Percentiles rank a stretch among this genome's conserved stretches.
Conservation (phyloP, 2,888 invertebrate genomes). For the Pachycephus smyrnensis region DNA sequence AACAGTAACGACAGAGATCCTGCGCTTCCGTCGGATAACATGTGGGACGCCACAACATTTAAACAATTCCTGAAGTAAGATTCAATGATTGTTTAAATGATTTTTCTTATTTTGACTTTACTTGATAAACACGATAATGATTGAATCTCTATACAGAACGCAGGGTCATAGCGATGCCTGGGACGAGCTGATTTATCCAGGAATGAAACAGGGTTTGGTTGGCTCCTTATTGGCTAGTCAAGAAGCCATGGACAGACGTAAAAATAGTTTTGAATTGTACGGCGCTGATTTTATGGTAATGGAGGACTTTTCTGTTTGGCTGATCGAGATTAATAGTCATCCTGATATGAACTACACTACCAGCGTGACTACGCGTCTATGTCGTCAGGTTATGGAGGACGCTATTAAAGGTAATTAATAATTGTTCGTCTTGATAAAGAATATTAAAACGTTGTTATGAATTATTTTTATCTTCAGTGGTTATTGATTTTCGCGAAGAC, state of each 20-base stretch:
- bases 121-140: neutral
- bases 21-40: slow-evolving; percentile 88
- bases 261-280: slow-evolving; percentile 91
- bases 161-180: slow-evolving; percentile 83
- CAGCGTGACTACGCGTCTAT: slow-evolving; percentile 87
- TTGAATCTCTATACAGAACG: slow-evolving; percentile 67
- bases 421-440: neutral
- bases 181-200: slow-evolving; percentile 89
- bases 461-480: slow-evolving; percentile 70
- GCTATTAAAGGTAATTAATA: slow-evolving; percentile 82
- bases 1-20: slow-evolving; percentile 78
- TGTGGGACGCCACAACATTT: slow-evolving; percentile 94
- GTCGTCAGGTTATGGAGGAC: slow-evolving; percentile 90
- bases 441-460: neutral
- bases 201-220: slow-evolving; percentile 81
- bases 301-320: slow-evolving; percentile 89
- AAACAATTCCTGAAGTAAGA: slow-evolving; percentile 69
- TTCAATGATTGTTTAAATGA: slow-evolving; percentile 54
- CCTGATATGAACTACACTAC: slow-evolving; percentile 93
- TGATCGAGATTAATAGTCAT: slow-evolving; percentile 95
- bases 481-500: slow-evolving; percentile 79
- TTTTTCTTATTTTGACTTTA: neutral
- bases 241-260: slow-evolving; percentile 82
- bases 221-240: slow-evolving; percentile 91
- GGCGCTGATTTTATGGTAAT: slow-evolving; percentile 97